Conservation (phyloP, 2,797 vertebrate genomes). For the Lates japonicus region DNA sequence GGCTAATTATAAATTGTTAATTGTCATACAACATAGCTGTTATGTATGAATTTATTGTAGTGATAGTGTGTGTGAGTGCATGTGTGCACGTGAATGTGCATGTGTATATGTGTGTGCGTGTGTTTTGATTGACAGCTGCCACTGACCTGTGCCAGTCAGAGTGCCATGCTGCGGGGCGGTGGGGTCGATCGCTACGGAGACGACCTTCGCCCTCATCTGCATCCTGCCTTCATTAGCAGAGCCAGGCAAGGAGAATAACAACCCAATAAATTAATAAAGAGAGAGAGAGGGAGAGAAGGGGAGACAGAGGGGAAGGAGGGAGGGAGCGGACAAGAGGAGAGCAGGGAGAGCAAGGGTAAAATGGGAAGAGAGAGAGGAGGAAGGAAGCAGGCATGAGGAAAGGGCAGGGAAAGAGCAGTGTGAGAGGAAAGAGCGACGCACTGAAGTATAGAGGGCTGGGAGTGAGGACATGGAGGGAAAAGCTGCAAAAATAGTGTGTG, state of each 20-base stretch:
- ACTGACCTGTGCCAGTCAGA: conserved; percentile 87
- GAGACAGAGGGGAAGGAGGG: conserved; percentile 37
- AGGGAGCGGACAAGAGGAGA: conserved; percentile 61
- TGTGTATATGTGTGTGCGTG: conserved; percentile 29
- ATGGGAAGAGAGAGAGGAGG: conserved; percentile 42
- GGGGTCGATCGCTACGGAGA: conserved; percentile 87
- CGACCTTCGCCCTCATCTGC: conserved; percentile 89
- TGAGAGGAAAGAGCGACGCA: conserved; percentile 59
- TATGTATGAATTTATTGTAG: conserved; percentile 50
- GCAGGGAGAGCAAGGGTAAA: conserved; percentile 65
- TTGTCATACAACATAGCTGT: conserved; percentile 31
- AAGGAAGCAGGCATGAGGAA: conserved; percentile 55
- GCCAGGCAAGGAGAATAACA: conserved; percentile 87
- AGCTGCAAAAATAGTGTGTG: conserved; percentile 31
- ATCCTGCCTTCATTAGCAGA: conserved; percentile 89
- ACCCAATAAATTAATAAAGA: conserved; percentile 89
- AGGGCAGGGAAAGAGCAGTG: conserved; percentile 63
- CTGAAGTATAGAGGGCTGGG: conserved; percentile 62
- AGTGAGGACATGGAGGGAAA: conserved; percentile 48
- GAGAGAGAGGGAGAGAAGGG: conserved; percentile 64
- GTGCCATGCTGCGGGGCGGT: conserved; percentile 83
- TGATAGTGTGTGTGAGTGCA: conserved; percentile 35
- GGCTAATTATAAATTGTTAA: conserved; percentile 51
- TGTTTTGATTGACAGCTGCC: conserved; percentile 89
- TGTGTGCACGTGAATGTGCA: conserved; percentile 21